phyloP scores from a whole-genome alignment of 2,888 invertebrate genomes.

The Rhingia campestris region DNA sequence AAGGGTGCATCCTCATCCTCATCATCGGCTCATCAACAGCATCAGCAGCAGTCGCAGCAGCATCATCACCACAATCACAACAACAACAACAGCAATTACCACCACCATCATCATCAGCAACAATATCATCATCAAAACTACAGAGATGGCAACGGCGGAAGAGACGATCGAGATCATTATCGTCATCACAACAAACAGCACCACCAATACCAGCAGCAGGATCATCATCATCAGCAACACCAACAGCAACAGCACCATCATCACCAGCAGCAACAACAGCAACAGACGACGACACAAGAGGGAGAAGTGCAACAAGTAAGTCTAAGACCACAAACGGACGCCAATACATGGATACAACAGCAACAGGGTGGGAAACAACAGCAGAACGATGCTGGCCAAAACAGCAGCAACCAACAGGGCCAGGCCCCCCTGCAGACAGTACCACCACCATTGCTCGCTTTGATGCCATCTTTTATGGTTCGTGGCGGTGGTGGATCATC shows the following conservation, averaged over 20 bases:
- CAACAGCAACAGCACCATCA: slow-evolving; percentile 57
- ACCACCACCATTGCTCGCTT: slow-evolving; percentile 88
- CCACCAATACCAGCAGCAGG: slow-evolving; percentile 77
- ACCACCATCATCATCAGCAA: slow-evolving; percentile 67
- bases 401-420: slow-evolving; percentile 82
- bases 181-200: slow-evolving; percentile 67
- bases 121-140: slow-evolving; percentile 77
- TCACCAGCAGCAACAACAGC: slow-evolving; percentile 56
- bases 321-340: slow-evolving; percentile 82
- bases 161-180: slow-evolving; percentile 72
- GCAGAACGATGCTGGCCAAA: slow-evolving; percentile 83
- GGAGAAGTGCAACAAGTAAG: slow-evolving; percentile 76
- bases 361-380: slow-evolving; percentile 76
- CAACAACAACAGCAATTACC: slow-evolving; percentile 75
- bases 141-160: slow-evolving; percentile 82
- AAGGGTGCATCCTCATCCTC: slow-evolving; percentile 75
- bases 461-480: slow-evolving; percentile 90
- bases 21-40: slow-evolving; percentile 75
- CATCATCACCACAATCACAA: slow-evolving; percentile 75
- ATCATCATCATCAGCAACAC: slow-evolving; percentile 53
- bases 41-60: slow-evolving; percentile 76
- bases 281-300: slow-evolving; percentile 55
- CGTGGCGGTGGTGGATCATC: slow-evolving; percentile 76
- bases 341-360: slow-evolving; percentile 79
- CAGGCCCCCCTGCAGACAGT: slow-evolving; percentile 84